Percentiles rank a stretch among this genome's conserved stretches.
Conservation (phyloP, 2,113 vertebrate genomes). For the Xenopus laevis region DNA sequence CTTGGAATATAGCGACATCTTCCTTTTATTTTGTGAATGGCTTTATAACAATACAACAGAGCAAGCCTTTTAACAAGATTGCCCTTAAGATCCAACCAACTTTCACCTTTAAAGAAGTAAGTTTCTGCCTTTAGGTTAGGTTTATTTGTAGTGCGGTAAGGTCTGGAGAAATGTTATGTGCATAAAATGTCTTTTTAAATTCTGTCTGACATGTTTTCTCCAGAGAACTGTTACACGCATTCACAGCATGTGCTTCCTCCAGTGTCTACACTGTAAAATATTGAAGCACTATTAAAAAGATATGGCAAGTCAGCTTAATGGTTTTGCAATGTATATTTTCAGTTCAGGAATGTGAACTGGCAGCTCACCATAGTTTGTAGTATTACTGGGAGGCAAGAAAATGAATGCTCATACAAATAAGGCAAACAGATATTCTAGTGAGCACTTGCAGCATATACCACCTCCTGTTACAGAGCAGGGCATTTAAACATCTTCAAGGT, state of each 20-base stretch:
- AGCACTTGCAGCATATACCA: not conserved
- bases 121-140: not conserved
- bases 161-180: not conserved
- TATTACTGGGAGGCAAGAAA: constrained; percentile 16
- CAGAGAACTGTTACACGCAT: constrained; percentile 4
- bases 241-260: not conserved
- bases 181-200: constrained; percentile 8
- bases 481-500: too few species aligned
- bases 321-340: constrained; percentile 26
- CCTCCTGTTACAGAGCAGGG: too few species aligned
- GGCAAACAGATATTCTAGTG: not conserved
- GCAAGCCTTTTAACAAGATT: too few species aligned
- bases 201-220: constrained; percentile 17
- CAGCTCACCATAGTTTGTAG: constrained; percentile 12
- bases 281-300: constrained; percentile 26
- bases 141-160: not conserved
- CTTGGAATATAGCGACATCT: too few species aligned
- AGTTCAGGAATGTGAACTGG: constrained; percentile 19
- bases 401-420: constrained; percentile 11
- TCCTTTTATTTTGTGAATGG: too few species aligned
- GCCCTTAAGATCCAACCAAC: too few species aligned
- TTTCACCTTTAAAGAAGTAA: not conserved
- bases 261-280: constrained; percentile 29
- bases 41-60: too few species aligned
- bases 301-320: constrained; percentile 26